Base-by-base conservation (phyloP, 2,888 invertebrate genomes). In the Didymodactylos carnosus region DNA sequence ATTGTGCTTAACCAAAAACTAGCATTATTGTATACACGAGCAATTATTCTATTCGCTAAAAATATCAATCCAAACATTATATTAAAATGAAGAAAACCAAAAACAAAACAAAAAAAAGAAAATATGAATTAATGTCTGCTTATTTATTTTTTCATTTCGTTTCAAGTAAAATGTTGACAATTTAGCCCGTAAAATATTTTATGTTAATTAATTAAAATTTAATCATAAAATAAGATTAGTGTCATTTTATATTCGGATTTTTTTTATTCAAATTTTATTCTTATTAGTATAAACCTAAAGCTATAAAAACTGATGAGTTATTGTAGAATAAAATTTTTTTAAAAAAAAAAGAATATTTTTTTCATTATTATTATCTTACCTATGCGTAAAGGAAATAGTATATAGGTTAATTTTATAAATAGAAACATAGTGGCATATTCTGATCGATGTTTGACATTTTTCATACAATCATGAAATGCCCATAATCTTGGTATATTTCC, bases 401-500 rank as follows among this genome's bases (percentile, higher is more conserved):
- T 19, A n/a, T 62, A 62, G 11, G 3, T 35, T 3, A 62, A n/a
- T 35, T 62, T 6, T 27, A 19, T 62, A 62, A 35, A 62, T 35
- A 62, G n/a, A 62, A n/a, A 62, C 62, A 35, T 62, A 19, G 62
- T 35, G 11, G 62, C 62, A 62, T 62, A 62, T n/a, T 62, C 62
- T 27, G 19, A 29, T n/a, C 35, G 29, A n/a, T 35, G 29, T n/a
- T 62, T 62, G 8, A 62, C 25, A n/a, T 35, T 29, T 35, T 62
- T 62, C 11, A 35, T 62, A 62, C 35, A n/a, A 62, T 62, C 62
- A 62, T 62, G 29, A 62, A 62, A 35, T 62, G 62, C 29, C 74
- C 74, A 74, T 23, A 74, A 39, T 19, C 53, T 39, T 51, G 74
- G 74, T 49, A 74, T 74, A 13, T 46, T 49, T 39, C 74, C 74